phyloP scores from a whole-genome alignment of 2,113 vertebrate species.

The Carassius carassius region DNA sequence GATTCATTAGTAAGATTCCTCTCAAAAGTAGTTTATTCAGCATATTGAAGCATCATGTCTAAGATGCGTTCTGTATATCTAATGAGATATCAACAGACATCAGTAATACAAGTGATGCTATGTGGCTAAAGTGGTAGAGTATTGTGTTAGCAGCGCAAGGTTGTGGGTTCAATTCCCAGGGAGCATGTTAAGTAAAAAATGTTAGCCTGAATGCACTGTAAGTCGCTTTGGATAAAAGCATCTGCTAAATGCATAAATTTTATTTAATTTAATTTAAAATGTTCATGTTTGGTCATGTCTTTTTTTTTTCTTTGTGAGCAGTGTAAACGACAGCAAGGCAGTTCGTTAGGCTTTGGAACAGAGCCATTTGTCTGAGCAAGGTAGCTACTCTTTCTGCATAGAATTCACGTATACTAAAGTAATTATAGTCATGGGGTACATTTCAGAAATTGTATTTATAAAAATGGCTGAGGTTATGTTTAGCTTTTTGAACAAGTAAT shows the following conservation, averaged over 20 bases:
- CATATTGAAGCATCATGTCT: constrained; percentile 69
- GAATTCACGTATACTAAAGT: constrained; percentile 95
- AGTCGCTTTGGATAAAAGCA: no score
- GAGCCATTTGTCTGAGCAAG: constrained; percentile 82
- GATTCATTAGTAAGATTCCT: no score
- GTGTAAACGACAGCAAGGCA: constrained; percentile 63
- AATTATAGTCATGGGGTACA: constrained; percentile 80
- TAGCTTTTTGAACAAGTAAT: constrained; percentile 97
- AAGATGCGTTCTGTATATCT: no score
- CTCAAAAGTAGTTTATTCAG: constrained; percentile 35
- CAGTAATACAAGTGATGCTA: neutral
- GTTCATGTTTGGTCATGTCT: constrained; percentile 58
- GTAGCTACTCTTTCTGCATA: constrained; percentile 97
- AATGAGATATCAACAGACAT: constrained; percentile 50
- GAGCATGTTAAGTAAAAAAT: no score
- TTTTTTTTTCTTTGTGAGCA: constrained; percentile 64
- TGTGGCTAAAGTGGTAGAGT: neutral
- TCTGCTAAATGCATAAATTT: no score
- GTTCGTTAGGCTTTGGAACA: neutral
- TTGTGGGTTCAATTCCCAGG: no score
- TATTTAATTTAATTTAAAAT: neutral
- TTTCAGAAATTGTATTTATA: constrained; percentile 84
- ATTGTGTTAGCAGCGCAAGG: no score
- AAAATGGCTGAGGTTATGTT: constrained; percentile 86
- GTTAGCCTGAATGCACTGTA: no score